Evolutionary conservation across 2,888 invertebrate genomes (phyloP).

Genomic region (Ichneumoninae sp.): DNA sequence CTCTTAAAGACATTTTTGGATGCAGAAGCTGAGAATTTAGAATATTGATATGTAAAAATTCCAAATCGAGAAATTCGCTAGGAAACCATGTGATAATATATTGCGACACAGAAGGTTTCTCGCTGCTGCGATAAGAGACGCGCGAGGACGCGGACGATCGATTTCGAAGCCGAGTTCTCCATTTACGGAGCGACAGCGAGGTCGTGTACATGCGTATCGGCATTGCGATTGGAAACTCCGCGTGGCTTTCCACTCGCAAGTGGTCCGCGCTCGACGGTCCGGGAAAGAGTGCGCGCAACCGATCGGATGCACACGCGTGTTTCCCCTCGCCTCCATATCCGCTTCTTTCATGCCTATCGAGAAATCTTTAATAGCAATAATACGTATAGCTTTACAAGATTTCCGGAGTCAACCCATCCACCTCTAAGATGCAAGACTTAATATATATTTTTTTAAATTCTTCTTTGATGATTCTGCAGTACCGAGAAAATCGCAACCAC

Average conservation of each 20-base stretch:
- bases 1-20: too few species aligned
- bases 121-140: constrained; percentile 51
- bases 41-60: neutral
- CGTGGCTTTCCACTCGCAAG: constrained; percentile 57
- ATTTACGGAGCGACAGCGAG: constrained; percentile 79
- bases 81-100: neutral
- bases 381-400: neutral
- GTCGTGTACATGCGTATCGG: constrained; percentile 59
- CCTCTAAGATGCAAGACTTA: constrained; percentile 1
- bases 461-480: constrained; percentile 79
- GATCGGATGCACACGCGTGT: constrained; percentile 38
- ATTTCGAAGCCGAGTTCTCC: constrained; percentile 64
- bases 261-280: constrained; percentile 48
- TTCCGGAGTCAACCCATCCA: constrained; percentile 46
- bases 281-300: constrained; percentile 57
- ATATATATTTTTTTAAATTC: neutral
- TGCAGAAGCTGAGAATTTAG: neutral
- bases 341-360: constrained; percentile 18
- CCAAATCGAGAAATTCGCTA: neutral
- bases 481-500: constrained; percentile 85
- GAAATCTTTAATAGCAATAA: constrained; percentile 36
- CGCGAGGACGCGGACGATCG: constrained; percentile 71
- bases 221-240: constrained; percentile 64
- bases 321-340: neutral
- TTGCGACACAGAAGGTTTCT: constrained; percentile 26